These are phyloP conservation scores for Oreochromis aureus DNA, from an alignment of 2,113 vertebrate species.

Conservation along the genomic window DNA sequence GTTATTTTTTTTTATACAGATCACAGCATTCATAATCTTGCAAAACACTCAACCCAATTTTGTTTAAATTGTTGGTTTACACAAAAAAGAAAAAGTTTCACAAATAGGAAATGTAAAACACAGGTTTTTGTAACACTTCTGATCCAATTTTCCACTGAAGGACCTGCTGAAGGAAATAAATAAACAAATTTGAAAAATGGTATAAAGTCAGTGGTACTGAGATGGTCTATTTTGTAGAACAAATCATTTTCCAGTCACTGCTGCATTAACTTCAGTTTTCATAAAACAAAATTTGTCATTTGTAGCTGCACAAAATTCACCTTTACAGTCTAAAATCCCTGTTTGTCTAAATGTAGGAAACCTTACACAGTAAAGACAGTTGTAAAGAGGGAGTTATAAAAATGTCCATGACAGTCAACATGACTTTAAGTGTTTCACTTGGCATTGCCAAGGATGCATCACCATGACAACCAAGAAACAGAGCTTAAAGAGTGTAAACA, in stretches of 20 bases:
- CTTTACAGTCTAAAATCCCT: rapidly evolving
- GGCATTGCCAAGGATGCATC: rapidly evolving
- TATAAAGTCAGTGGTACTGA: rapidly evolving
- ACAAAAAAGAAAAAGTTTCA: too few species aligned
- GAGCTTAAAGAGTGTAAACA: background rate
- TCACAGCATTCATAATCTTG: too few species aligned
- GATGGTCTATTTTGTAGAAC: rapidly evolving
- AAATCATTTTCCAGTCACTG: rapidly evolving
- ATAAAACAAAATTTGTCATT: too few species aligned
- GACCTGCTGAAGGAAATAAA: too few species aligned
- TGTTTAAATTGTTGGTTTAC: too few species aligned
- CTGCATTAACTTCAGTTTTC: background rate
- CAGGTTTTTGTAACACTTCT: too few species aligned
- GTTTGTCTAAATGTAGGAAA: background rate
- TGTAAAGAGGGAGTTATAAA: rapidly evolving
- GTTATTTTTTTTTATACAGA: too few species aligned
- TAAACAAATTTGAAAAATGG: background rate
- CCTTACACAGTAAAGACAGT: rapidly evolving
- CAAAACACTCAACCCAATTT: too few species aligned
- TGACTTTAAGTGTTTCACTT: background rate
- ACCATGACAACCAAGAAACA: background rate
- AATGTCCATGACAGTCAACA: background rate
- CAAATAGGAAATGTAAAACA: too few species aligned
- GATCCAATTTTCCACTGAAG: too few species aligned
- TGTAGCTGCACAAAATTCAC: too few species aligned